Evolutionary conservation across 2,888 invertebrate genomes (phyloP), one percentile per base, ranked within the genome.

Genomic region (Mimachlamys varia): DNA sequence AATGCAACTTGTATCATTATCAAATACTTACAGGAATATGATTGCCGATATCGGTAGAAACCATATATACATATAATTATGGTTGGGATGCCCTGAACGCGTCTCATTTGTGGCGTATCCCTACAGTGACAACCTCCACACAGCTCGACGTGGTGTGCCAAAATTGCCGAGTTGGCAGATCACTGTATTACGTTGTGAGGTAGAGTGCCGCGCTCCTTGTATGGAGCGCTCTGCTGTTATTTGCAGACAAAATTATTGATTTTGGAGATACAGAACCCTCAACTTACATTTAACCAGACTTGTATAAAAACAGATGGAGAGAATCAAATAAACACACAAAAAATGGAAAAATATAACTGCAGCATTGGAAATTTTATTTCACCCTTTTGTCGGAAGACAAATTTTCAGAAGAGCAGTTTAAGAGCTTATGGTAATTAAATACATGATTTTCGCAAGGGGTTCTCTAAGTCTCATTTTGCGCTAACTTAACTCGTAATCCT

Each of bases 231-330:
- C 76, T 76, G 76, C 76, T 76, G 76, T 33, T 76, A 76, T 33
- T 76, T 76, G 76, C 76, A 76, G 76, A 76, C 76, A 76, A 76
- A 76, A 76, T 76, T 76, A 76, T 76, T 76, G 76, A 76, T 76
- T 76, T 33, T 76, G 76, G 76, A 76, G 33, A 76, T 76, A 76
- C 76, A 76, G 76, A 76, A 33, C 76, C 76, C 76, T 76, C 76
- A 76, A 76, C 76, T 76, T 76, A 76, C 76, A 76, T 76, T 33
- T 76, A 76, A 76, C 76, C 76, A 76, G 76, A 76, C 76, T 76
- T 76, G 27, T 33, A 76, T 76, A 76, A 76, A 62, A 76, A 76
- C 76, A 76, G 33, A 76, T 27, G 76, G 76, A 33, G 27, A 33
- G 76, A 76, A 76, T 76, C 76, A 76, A 27, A 76, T 76, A 62